phyloP scores from a whole-genome alignment of 2,113 vertebrate genomes.

The Ophthalmotilapia sp. region DNA sequence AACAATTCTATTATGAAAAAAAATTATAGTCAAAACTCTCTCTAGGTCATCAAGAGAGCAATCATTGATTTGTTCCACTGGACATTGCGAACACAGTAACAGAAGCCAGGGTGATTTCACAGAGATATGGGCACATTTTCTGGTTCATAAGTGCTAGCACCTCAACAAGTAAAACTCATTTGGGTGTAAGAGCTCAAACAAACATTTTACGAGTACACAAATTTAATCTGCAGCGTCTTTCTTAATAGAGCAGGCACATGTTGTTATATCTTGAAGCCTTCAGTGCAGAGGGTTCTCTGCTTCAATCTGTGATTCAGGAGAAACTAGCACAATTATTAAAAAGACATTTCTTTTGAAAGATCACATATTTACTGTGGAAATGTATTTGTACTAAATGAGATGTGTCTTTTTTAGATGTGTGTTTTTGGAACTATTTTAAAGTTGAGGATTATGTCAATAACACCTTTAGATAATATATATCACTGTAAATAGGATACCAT shows the following conservation, averaged over 20 bases:
- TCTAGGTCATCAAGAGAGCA: conserved; percentile 18
- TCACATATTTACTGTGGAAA: not conserved
- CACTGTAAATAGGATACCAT: not conserved
- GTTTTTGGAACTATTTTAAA: not conserved
- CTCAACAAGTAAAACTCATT: conserved; percentile 35
- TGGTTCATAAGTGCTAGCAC: conserved; percentile 21
- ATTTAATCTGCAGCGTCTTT: conserved; percentile 24
- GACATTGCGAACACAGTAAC: conserved; percentile 7
- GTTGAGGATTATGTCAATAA: not conserved
- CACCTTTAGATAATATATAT: not conserved
- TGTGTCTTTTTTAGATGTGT: not conserved
- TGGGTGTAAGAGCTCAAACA: conserved; percentile 25
- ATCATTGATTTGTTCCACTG: conserved; percentile 27
- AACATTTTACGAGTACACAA: conserved; percentile 33
- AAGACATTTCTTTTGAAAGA: not conserved
- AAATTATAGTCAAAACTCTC: not conserved
- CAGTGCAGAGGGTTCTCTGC: not conserved
- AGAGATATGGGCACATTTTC: conserved; percentile 45
- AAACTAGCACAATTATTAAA: not conserved
- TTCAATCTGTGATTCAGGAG: not conserved
- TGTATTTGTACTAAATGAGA: not conserved
- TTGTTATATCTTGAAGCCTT: conserved; percentile 5
- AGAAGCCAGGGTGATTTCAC: conserved; percentile 42
- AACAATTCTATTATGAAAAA: not conserved
- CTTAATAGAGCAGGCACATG: not conserved